Evolutionary conservation across 35 echinoderm and acorn worm genomes (phyloP), one percentile per base, ranked within the genome.

Genomic region (Patiria miniata): DNA sequence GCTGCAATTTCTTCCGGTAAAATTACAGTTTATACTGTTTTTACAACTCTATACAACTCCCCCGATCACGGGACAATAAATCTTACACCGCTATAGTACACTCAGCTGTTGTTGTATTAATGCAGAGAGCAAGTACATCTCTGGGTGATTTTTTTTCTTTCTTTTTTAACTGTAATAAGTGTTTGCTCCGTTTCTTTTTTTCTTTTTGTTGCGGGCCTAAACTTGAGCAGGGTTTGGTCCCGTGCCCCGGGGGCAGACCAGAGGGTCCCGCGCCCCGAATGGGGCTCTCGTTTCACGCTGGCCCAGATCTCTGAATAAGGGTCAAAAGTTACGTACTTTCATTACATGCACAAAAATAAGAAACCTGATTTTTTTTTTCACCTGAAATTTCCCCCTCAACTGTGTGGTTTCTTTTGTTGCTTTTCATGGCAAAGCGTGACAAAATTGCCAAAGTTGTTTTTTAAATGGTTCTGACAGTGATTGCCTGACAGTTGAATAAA

Each of bases 1-100:
- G 65, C 65, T 73, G 26, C 65, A 34, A 73, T 73, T 73, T 73
- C 65, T 73, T 73, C 65, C 65, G 65, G 65, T 73, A 73, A 73
- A 73, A 73, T 73, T 22, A 73, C 65, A 73, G 29, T 34, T 34
- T 47, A 34, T 26, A 34, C 65, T 22, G 65, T 30, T 73, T 73
- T 73, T 36, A 73, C 65, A 73, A 47, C 42, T 47, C 42, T 12
- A 23, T 30, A 73, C 65, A 73, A 73, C 14, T 30, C 21, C 26
- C 34, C 65, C 26, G 65, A 32, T 22, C 34, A 32, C 2, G 14
- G 65, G 65, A 73, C 65, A 73, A 73, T 73, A 73, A 73, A 73
- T 73, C 42, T n/a, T 4, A 73, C 65, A 73, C 21, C 65, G 26
- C 65, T 14, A n/a, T n/a, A n/a, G 34, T 73, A 22, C 26, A 73